Evolutionary conservation across 1,140 invertebrate species (phyloP), one percentile per base, ranked within the genome.

Genomic region (Stegodyphus mimosarum): DNA sequence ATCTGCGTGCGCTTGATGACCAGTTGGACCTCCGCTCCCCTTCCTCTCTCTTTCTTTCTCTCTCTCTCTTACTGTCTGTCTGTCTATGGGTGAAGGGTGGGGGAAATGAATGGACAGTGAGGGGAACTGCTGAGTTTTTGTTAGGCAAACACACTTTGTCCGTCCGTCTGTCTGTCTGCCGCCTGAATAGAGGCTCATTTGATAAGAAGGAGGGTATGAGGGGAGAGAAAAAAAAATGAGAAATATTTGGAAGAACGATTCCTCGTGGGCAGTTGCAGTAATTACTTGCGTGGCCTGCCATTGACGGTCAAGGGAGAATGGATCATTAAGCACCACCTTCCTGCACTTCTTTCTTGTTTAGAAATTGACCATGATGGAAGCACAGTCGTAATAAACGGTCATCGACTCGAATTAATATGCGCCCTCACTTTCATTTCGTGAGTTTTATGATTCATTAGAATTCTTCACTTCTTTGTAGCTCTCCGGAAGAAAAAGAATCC

Each of bases 71-170:
- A 33, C 33, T 33, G 33, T 33, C 33, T 33, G 33, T 33, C 33
- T 33, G 33, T 33, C 33, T 33, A 33, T 33, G 33, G 33, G 33
- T 33, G 33, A 33, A 33, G 15, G 9, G 55, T 60, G 15, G 55
- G 55, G 50, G n/a, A 77, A 77, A 77, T 77, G 75, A 77, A 77
- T 77, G 75, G 72, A 53, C 72, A 74, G 53, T 66, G 33, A 77
- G 75, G 33, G 69, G 55, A n/a, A 13, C 55, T 49, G 67, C 50
- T 33, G 53, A 81, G 69, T 71, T 81, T 81, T 81, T 81, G 78
- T 81, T 81, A 81, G 78, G 78, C 78, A 81, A 81, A 81, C 78
- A 81, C 78, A 72, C 55, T 79, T 81, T 81, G 78, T 72, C 67
- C 69, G 69, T 60, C 69, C 78, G 69, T 63, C 78, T 67, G 76